Percentiles rank a stretch among this genome's conserved stretches.
phyloP scores from a whole-genome alignment of 2,888 invertebrate species.

The Tetragnatha montana region DNA sequence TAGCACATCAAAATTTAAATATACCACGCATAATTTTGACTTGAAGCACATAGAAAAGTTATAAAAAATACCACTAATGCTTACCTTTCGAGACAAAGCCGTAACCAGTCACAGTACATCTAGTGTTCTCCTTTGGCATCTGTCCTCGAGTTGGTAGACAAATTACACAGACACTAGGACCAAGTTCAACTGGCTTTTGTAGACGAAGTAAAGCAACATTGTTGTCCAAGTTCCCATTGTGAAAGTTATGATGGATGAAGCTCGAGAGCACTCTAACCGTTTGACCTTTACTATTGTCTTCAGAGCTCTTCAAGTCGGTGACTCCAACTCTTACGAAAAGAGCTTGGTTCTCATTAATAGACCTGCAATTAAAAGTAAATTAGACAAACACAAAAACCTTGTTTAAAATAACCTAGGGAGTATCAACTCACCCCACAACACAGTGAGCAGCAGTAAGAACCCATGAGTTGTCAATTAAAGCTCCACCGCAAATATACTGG shows the following conservation, averaged over 20 bases:
- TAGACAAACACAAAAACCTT: neutral
- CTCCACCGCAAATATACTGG: slow-evolving; percentile 95
- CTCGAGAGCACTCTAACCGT: slow-evolving; percentile 92
- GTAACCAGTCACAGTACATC: slow-evolving; percentile 93
- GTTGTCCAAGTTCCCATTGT: slow-evolving; percentile 94
- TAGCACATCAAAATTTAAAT: neutral
- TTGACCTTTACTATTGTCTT: slow-evolving; percentile 83
- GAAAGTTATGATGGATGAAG: slow-evolving; percentile 96
- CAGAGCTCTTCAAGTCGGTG: slow-evolving; percentile 91
- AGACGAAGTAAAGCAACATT: slow-evolving; percentile 92
- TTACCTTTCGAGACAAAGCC: slow-evolving; percentile 80
- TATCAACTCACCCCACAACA: slow-evolving; percentile 86
- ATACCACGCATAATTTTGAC: neutral
- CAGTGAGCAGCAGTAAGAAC: slow-evolving; percentile 94
- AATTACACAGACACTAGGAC: slow-evolving; percentile 77
- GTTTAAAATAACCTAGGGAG: too few relatives aligned
- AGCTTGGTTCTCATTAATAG: slow-evolving; percentile 77
- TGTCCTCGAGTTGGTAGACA: slow-evolving; percentile 92
- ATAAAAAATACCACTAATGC: neutral
- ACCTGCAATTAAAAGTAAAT: slow-evolving; percentile 16
- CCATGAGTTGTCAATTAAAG: slow-evolving; percentile 94
- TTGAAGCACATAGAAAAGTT: neutral
- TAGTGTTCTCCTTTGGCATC: slow-evolving; percentile 87
- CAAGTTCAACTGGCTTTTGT: slow-evolving; percentile 71
- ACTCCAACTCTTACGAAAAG: slow-evolving; percentile 95